A percentile compares a stretch with the other conserved stretches of the same genome.
phyloP scores from a whole-genome alignment of 2,888 invertebrate genomes.

The Stomorhina lunata region DNA sequence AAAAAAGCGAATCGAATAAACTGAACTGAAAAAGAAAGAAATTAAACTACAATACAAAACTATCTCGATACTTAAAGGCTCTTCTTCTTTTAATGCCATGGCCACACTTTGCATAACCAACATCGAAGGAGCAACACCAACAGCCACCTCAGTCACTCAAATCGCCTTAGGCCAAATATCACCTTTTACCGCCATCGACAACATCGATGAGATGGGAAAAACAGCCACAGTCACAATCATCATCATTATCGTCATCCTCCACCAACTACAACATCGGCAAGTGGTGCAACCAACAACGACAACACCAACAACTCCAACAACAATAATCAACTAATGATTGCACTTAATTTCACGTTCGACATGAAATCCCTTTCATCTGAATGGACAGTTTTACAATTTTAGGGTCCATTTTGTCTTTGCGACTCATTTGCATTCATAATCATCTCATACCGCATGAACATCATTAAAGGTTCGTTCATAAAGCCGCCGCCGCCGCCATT shows the following conservation, averaged over 20 bases:
- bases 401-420: slow-evolving; percentile 64
- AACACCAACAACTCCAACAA: slow-evolving; percentile 37
- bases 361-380: slow-evolving; percentile 74
- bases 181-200: slow-evolving; percentile 42
- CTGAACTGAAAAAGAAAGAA: background rate
- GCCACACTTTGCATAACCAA: slow-evolving; percentile 61
- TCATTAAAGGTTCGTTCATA: slow-evolving; percentile 63
- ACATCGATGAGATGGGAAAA: slow-evolving; percentile 7
- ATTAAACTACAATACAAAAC: slow-evolving; percentile 28
- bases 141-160: slow-evolving; percentile 9
- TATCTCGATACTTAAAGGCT: slow-evolving; percentile 12
- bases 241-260: background rate
- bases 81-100: slow-evolving; percentile 29
- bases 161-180: slow-evolving; percentile 38
- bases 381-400: slow-evolving; percentile 69
- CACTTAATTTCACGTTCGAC: slow-evolving; percentile 73
- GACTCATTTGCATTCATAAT: slow-evolving; percentile 71
- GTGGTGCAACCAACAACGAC: background rate
- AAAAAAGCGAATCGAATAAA: background rate
- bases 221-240: slow-evolving; percentile 19
- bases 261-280: background rate
- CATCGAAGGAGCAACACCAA: slow-evolving; percentile 11
- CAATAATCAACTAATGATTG: slow-evolving; percentile 71
- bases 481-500: slow-evolving; percentile 61
- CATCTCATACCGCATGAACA: slow-evolving; percentile 62